Percentiles rank a stretch among this genome's conserved stretches.
Evolutionary conservation across 2,797 vertebrate species (phyloP).

Genomic region (Danio albolineatus): DNA sequence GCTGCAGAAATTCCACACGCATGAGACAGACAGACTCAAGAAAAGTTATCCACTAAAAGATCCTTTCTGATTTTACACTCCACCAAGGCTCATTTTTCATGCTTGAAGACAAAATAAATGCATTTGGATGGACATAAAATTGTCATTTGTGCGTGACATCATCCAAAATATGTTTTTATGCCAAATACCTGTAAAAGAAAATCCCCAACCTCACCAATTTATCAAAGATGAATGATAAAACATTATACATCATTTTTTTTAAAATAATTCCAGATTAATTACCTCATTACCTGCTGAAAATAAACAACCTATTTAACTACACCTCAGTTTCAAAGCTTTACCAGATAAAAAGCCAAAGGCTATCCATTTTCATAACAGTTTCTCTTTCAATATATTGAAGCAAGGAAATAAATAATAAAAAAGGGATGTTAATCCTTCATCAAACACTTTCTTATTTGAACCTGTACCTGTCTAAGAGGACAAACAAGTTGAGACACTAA

Average conservation of each 20-base stretch:
- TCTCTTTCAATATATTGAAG: not conserved
- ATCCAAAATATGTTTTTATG: not conserved
- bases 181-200: no score
- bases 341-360: not conserved
- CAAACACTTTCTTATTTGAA: conserved; percentile 57
- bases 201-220: no score
- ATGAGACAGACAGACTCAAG: not conserved
- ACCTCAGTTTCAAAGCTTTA: not conserved
- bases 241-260: no score
- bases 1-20: conserved; percentile 15
- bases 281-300: not conserved
- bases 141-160: not conserved
- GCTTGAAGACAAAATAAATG: not conserved
- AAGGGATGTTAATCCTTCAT: conserved; percentile 21
- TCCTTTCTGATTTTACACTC: conserved; percentile 4
- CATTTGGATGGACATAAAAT: not conserved
- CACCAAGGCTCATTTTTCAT: not conserved
- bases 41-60: not conserved
- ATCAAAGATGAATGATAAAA: no score
- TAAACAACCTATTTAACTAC: not conserved
- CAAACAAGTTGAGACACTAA: no score
- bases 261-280: no score
- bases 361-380: not conserved
- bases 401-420: not conserved
- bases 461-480: conserved; percentile 55